phyloP scores from a whole-genome alignment of 2,797 vertebrate species.

The Chrysolophus pictus region DNA sequence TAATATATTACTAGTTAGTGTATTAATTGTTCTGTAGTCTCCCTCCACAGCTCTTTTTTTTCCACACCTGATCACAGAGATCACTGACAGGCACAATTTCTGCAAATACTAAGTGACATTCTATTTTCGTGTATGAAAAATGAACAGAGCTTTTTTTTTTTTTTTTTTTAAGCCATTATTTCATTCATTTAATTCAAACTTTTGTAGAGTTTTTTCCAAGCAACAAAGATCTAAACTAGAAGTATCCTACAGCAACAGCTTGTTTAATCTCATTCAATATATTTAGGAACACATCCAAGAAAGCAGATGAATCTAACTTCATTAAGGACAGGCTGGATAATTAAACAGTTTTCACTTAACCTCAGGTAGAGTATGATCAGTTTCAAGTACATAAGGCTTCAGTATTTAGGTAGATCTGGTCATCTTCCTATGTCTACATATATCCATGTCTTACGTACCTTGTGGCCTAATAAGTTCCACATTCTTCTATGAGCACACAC shows the following conservation, averaged over 20 bases:
- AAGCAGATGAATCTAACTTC: neutral
- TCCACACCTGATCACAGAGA: neutral
- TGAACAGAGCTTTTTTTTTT: neutral
- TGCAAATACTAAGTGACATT: neutral
- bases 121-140: neutral
- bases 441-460: neutral
- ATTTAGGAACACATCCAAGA: neutral
- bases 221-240: neutral
- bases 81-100: neutral
- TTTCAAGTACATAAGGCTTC: neutral
- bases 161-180: neutral
- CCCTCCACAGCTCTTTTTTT: neutral
- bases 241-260: neutral
- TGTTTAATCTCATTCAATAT: neutral
- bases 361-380: neutral
- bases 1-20: neutral
- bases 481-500: neutral
- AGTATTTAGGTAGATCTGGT: neutral
- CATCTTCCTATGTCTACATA: neutral
- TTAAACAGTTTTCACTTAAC: neutral
- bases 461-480: neutral
- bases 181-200: neutral
- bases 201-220: neutral
- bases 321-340: neutral
- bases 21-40: neutral